Conservation (phyloP, 2,113 vertebrate species). For the Gallinago undulata region DNA sequence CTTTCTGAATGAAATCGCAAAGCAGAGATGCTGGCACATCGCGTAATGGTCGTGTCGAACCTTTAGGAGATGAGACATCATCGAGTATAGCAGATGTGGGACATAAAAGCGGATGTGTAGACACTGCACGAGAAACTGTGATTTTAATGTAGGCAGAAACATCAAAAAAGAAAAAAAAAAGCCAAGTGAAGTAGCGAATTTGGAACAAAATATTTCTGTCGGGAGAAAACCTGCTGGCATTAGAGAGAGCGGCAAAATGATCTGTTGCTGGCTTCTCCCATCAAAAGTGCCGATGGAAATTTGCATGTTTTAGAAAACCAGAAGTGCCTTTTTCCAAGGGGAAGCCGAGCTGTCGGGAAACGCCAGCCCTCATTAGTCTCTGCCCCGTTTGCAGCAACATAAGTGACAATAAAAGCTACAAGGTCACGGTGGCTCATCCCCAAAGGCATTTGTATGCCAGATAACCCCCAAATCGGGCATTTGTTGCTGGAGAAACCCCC, state of each 20-base stretch:
- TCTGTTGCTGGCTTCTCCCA: neutral
- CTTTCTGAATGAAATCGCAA: neutral
- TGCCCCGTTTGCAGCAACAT: neutral
- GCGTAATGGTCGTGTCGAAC: neutral
- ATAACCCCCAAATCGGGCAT: fast-evolving
- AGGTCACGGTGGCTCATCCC: neutral
- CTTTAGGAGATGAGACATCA: neutral
- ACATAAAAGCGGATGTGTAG: neutral
- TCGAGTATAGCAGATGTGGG: neutral
- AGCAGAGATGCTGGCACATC: neutral
- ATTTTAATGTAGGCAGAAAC: neutral
- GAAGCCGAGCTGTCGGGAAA: neutral
- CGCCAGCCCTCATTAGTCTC: neutral
- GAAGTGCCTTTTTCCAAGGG: neutral
- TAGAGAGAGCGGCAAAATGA: neutral
- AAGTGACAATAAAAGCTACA: neutral
- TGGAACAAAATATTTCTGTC: neutral
- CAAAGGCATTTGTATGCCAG: neutral
- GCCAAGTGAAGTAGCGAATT: neutral
- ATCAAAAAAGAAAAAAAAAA: neutral
- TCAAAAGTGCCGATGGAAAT: neutral
- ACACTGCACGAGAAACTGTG: neutral
- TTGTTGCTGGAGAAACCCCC: neutral
- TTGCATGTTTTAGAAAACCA: neutral
- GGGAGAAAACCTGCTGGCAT: neutral